These are phyloP conservation scores for Forpus xanthops DNA, from an alignment of 2,797 vertebrate genomes.

Conservation along the genomic window DNA sequence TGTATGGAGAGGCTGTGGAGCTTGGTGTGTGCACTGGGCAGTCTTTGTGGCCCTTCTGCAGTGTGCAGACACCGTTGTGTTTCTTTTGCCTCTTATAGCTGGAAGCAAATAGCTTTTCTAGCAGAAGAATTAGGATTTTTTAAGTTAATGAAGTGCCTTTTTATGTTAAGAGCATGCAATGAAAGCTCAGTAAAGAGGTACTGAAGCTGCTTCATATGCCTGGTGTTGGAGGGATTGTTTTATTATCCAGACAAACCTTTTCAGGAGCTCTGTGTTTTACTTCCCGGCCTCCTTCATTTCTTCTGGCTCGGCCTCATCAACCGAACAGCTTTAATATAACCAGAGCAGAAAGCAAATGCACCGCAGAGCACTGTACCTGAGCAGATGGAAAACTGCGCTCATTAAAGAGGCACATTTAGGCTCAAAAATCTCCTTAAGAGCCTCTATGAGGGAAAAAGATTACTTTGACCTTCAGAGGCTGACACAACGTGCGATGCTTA, in stretches of 20 bases:
- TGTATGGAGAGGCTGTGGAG: neutral
- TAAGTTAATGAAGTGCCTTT: neutral
- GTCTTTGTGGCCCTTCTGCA: neutral
- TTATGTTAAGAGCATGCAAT: neutral
- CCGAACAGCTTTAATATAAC: neutral
- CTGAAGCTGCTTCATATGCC: neutral
- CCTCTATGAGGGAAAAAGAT: constrained; percentile 32
- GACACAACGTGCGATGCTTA: constrained; percentile 14
- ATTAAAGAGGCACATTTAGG: constrained; percentile 35
- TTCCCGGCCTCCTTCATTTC: neutral
- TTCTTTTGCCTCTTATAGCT: neutral
- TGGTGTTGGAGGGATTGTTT: rapidly evolving
- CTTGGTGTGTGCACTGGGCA: no score
- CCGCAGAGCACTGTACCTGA: neutral
- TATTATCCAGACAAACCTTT: neutral
- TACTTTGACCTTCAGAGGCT: constrained; percentile 55
- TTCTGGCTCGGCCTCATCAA: neutral
- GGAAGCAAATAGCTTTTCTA: neutral
- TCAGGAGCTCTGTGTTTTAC: constrained; percentile 9
- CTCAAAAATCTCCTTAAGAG: neutral
- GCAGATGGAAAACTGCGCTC: constrained; percentile 32
- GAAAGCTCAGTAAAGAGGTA: neutral
- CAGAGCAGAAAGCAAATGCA: neutral
- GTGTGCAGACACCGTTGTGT: neutral
- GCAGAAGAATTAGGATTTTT: neutral